Evolutionary conservation across 2,888 invertebrate species (phyloP), one percentile per base, ranked within the genome.

Genomic region (Diadromus collaris): DNA sequence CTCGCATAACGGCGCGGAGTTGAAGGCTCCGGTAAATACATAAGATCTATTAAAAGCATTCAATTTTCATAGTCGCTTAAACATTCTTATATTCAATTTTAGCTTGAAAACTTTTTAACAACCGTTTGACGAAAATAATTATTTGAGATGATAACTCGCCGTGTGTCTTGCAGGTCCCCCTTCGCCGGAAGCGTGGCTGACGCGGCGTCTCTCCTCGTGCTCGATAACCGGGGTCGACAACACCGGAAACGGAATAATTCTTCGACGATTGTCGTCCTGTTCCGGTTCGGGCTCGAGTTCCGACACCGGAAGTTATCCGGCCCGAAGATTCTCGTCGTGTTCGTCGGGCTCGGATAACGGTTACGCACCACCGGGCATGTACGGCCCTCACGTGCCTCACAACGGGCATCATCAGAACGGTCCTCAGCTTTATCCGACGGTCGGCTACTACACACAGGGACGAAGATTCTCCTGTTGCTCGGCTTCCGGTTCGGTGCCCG

Each of bases 141-240:
- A 51, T 5, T 21, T 5, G 24, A 13, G 21, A 24, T 3, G 7
- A 51, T 2, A 21, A 2, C 10, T 21, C 4, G 21, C 5, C 51
- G 24, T 24, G 5, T 24, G 1, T 24, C 5, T 93, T 86, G 88
- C 91, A 78, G 90, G 94, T 82, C 90, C 95, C 19, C 90, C 94
- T 5, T 94, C 94, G 0, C 93, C 91, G 6, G 95, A 95, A 61
- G 93, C 94, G 24, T 95, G 94, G 92, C 89, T 94, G 76, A 92
- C 95, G 21, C 91, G 95, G 44, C 91, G 95, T 81, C 90, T 95
- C 85, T 95, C 95, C 61, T 94, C 95, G 32, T 95, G 95, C 84
- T 95, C 95, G 76, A 89, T 95, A 82, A 91, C 92, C 85, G 89
- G 93, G 58, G 92, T 93, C 10, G 93, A 93, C 34, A 92, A 92